Percentiles rank a stretch among this genome's conserved stretches.
Evolutionary conservation across 2,113 vertebrate species (phyloP).

Genomic region (Dasypus novemcinctus): DNA sequence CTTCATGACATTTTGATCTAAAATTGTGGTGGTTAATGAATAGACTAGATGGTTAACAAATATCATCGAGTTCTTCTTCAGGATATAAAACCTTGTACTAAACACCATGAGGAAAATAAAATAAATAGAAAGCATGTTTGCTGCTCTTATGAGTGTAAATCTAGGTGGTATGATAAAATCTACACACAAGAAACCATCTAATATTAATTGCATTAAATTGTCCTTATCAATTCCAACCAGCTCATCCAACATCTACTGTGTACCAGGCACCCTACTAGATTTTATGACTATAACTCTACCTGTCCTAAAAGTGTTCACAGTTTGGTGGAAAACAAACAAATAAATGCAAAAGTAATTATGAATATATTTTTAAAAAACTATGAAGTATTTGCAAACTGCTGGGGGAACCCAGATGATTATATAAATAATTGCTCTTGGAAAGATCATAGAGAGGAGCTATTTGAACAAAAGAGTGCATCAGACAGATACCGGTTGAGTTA

Average conservation of each 20-base stretch:
- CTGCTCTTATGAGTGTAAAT: not conserved
- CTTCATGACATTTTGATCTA: conserved; percentile 19
- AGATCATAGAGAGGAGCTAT: not conserved
- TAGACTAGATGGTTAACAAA: conserved; percentile 26
- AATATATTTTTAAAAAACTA: not conserved
- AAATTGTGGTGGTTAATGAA: conserved; percentile 38
- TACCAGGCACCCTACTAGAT: not conserved
- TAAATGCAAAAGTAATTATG: not conserved
- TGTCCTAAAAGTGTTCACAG: not conserved
- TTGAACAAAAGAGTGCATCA: not conserved
- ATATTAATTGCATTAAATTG: not conserved
- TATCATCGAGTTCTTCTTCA: not conserved
- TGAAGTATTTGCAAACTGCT: not conserved
- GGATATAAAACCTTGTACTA: not conserved
- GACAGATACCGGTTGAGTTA: not conserved
- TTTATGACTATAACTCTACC: not conserved
- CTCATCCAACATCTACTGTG: not conserved
- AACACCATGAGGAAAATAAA: not conserved
- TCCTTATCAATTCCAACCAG: not conserved
- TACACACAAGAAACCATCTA: not conserved
- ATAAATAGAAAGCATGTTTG: not conserved
- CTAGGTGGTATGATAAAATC: not conserved
- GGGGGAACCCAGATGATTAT: not conserved
- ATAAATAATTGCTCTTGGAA: not conserved
- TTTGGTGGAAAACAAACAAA: conserved; percentile 35